Base-by-base conservation (phyloP, 37 sponge, comb jelly and placozoan genomes). In the Eunapius fragilis region DNA sequence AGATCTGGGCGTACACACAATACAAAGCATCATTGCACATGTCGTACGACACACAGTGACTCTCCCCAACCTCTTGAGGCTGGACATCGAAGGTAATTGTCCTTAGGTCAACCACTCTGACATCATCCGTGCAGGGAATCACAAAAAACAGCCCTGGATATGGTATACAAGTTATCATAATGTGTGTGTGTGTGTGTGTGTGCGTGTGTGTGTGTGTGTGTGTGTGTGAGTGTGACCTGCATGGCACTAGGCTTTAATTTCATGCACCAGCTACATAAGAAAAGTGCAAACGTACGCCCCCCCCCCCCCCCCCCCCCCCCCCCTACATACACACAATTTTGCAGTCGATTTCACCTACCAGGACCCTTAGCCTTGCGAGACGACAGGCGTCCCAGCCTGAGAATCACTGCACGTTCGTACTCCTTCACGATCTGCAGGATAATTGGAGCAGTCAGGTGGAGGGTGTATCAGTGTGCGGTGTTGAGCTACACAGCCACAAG, bases 341-440 rank as follows among this genome's bases (percentile, higher is more conserved):
- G n/a, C n/a, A n/a, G n/a, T n/a, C n/a, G n/a, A n/a, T n/a, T n/a
- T n/a, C n/a, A n/a, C n/a, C n/a, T 70, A 89, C 89, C 93, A 9
- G 99, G 99, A 14, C 99, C 99, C 72, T 97, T 95, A 12, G 97
- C 94, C 37, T 82, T 91, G 34, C 79, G 83, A 33, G 89, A 85
- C 6, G 82, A 87, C 24, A 99, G 82, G 24, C 94, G 89, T 13
- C 99, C 99, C 68, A 97, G 88, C 49, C 99, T 48, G 41, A 99
- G 84, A 30, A 98, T 98, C 67, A 98, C 96, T 11, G 98, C 98
- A 75, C 94, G 80, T 79, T 98, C 96, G 85, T 98, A 98, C 82
- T 98, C 96, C 69, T 90, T 86, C 74, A 95, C 94, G 68, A 94
- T 94, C 94, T 94, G 58, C 68, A 76, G 4, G 37, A 58, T 11